Percentiles rank a stretch among this genome's conserved stretches.
Conservation (phyloP, 2,113 vertebrate genomes). For the Pithys albifrons region DNA sequence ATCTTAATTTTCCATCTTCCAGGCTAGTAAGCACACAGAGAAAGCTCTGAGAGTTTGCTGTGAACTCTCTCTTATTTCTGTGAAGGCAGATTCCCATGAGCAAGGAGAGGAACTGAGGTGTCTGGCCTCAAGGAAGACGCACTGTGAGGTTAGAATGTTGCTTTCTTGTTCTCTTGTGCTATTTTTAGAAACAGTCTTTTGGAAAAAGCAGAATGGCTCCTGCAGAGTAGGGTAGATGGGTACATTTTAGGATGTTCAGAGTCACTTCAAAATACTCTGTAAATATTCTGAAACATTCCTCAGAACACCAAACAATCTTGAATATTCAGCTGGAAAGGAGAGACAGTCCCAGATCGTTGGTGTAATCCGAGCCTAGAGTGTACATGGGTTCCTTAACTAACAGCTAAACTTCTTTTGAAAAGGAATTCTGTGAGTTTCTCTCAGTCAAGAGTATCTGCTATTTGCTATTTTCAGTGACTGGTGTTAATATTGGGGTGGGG, state of each 20-base stretch:
- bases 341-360: neutral
- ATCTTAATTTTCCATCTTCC: neutral
- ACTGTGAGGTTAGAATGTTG: neutral
- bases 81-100: neutral
- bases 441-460: neutral
- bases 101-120: neutral
- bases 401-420: neutral
- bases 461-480: neutral
- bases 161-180: neutral
- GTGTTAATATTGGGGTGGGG: neutral
- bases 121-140: neutral
- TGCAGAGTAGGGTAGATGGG: neutral
- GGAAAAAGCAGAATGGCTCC: neutral
- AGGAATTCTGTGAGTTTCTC: neutral
- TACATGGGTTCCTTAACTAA: neutral
- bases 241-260: neutral
- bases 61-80: neutral
- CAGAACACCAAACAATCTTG: neutral
- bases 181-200: neutral
- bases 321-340: neutral
- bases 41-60: neutral
- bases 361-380: neutral
- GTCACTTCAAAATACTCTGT: neutral
- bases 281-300: neutral
- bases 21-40: neutral